These are phyloP conservation scores for Lates japonicus DNA, from an alignment of 2,797 vertebrate species.

Conservation along the genomic window DNA sequence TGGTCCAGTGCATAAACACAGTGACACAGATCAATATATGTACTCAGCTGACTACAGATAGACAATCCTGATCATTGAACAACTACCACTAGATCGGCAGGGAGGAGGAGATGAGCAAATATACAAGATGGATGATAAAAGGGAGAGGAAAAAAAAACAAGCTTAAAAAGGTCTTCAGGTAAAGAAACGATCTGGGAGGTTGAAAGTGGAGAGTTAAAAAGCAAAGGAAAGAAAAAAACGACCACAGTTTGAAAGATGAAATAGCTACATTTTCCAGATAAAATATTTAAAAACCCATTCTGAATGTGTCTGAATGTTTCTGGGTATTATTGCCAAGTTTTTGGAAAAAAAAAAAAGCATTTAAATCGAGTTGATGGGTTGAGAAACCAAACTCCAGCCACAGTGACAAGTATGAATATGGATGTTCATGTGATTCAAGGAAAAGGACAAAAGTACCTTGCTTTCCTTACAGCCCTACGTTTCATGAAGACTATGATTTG, in stretches of 20 bases:
- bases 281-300: slow-evolving; percentile 57
- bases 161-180: slow-evolving; percentile 14
- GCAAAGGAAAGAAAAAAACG: not conserved
- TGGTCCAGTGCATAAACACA: slow-evolving; percentile 96
- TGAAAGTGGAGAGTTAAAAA: slow-evolving; percentile 37
- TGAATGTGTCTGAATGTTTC: slow-evolving; percentile 62
- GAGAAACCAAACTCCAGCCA: slow-evolving; percentile 38
- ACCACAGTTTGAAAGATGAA: slow-evolving; percentile 48
- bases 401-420: slow-evolving; percentile 6
- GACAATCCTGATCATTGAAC: slow-evolving; percentile 86
- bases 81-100: slow-evolving; percentile 82
- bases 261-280: slow-evolving; percentile 74
- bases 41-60: slow-evolving; percentile 86
- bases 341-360: slow-evolving; percentile 35
- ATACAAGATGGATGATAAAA: slow-evolving; percentile 76
- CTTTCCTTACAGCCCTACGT: slow-evolving; percentile 77
- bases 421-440: slow-evolving; percentile 59
- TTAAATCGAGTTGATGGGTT: slow-evolving; percentile 22
- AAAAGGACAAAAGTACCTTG: slow-evolving; percentile 66
- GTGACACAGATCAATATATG: slow-evolving; percentile 87
- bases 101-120: slow-evolving; percentile 74
- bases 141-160: not conserved
- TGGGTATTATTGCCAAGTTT: slow-evolving; percentile 83
- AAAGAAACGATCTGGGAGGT: slow-evolving; percentile 3
- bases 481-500: slow-evolving; percentile 61